These are phyloP conservation scores for Hypanus sabinus DNA, from an alignment of 2,113 vertebrate genomes.

Conservation along the genomic window DNA sequence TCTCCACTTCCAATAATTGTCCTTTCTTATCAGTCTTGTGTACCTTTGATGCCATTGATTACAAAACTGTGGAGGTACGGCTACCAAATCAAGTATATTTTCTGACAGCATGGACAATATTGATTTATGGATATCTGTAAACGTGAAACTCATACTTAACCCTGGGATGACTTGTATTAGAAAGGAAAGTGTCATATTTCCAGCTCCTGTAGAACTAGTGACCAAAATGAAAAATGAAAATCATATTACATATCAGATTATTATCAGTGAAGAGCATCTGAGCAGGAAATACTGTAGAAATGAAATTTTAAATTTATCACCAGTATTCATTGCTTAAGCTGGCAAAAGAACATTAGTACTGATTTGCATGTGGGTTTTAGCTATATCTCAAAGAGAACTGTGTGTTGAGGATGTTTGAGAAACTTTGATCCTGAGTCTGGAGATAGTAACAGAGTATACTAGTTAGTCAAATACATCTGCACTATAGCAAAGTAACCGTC, in stretches of 20 bases:
- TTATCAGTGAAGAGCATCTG: neutral
- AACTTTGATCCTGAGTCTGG: neutral
- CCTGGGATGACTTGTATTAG: neutral
- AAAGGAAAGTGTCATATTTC: neutral
- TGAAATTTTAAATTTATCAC: neutral
- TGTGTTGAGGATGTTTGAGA: slow-evolving; percentile 4
- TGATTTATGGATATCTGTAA: too few species aligned
- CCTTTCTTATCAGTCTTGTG: too few species aligned
- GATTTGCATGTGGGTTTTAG: neutral
- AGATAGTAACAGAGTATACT: neutral
- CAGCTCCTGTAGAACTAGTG: neutral
- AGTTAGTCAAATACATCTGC: neutral
- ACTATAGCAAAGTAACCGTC: neutral
- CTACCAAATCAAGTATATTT: too few species aligned
- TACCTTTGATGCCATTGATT: too few species aligned
- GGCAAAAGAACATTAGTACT: neutral
- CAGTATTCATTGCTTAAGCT: neutral
- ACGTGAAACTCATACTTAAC: too few species aligned
- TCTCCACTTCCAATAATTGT: too few species aligned
- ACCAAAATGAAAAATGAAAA: neutral
- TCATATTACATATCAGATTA: neutral
- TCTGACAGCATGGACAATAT: too few species aligned
- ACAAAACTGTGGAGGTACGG: too few species aligned
- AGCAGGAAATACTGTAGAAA: neutral
- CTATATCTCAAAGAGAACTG: neutral